Evolutionary conservation across 1,140 invertebrate genomes (phyloP), one percentile per base, ranked within the genome.

Genomic region (Whitmania pigra): DNA sequence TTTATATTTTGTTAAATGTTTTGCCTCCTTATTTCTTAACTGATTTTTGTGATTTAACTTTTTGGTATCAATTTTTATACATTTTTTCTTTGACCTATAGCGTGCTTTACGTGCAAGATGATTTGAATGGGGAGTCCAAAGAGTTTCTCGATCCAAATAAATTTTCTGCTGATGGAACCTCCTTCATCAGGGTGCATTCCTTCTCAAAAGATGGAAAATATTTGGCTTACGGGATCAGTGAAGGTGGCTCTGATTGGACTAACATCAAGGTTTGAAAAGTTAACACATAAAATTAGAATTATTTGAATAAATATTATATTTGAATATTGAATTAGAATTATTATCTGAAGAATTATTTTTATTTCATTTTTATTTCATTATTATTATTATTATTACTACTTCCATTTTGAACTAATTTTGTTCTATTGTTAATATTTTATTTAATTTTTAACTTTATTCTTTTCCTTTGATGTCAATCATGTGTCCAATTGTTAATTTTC

Each of bases 81-180:
- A 49, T 15, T 49, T 49, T 49, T 2, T 5, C 57, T n/a, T 15
- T 31, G 22, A 1, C 57, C 79, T 84, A 20, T 80, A 96, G 92
- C 86, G 94, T 98, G 13, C 82, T 96, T 72, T 98, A 96, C 84
- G 87, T 93, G 15, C 91, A 94, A 86, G 88, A 93, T 74, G 85
- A 86, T 9, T 81, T 97, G 71, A 86, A 90, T 53, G 87, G 86
- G 43, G 89, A 96, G 78, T 85, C 90, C 4, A 84, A 84, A 76
- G 88, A 95, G n/a, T 98, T 99, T 82, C 83, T 99, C 9, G 94
- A 99, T 83, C 94, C 94, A 0, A 99, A 99, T 84, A 85, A 83
- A 13, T 82, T 97, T 22, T 95, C 94, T 0, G 87, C 88, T 36
- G 95, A 99, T 86, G 96, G 96, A 53, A 97, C 94, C 1, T 85